Evolutionary conservation across 35 echinoderm and acorn worm species (phyloP).

Genomic region (Patiria miniata): DNA sequence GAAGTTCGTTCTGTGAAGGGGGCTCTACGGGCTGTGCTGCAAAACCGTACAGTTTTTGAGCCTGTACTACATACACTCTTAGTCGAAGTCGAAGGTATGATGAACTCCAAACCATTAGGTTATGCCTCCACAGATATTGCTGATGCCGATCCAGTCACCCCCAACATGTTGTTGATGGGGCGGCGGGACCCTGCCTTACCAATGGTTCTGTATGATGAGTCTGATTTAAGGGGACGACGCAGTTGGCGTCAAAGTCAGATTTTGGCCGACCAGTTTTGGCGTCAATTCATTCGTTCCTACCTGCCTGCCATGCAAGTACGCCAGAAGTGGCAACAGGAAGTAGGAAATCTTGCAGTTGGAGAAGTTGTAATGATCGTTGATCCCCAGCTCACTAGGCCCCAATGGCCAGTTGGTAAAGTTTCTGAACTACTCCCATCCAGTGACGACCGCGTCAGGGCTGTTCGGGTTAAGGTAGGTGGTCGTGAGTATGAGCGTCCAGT

Average conservation of each 20-base stretch:
- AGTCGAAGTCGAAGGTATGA: slow-evolving; percentile 40
- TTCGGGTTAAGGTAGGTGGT: slow-evolving; percentile 17
- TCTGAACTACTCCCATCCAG: slow-evolving; percentile 29
- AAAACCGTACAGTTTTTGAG: not conserved
- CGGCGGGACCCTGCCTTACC: slow-evolving; percentile 31
- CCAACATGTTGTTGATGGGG: slow-evolving; percentile 48
- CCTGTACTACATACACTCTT: slow-evolving; percentile 43
- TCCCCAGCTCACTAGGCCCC: not conserved
- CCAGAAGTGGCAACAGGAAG: slow-evolving; percentile 47
- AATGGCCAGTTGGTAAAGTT: slow-evolving; percentile 43
- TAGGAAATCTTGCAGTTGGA: slow-evolving; percentile 42
- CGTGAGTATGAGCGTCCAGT: slow-evolving; percentile 49
- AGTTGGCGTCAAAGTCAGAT: slow-evolving; percentile 57
- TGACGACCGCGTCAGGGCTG: slow-evolving; percentile 52
- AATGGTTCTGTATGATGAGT: slow-evolving; percentile 24
- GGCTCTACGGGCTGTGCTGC: slow-evolving; percentile 14
- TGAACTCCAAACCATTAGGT: slow-evolving; percentile 54
- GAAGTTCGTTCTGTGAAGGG: slow-evolving; percentile 40
- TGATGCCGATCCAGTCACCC: slow-evolving; percentile 43
- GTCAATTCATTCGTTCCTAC: slow-evolving; percentile 34
- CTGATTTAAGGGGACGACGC: not conserved
- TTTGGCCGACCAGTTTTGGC: slow-evolving; percentile 57
- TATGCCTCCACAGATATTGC: slow-evolving; percentile 48
- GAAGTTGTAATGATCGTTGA: slow-evolving; percentile 50
- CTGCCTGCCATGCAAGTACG: slow-evolving; percentile 36